These are phyloP conservation scores for Oscarella lobularis DNA, from an alignment of 37 sponge, comb jelly and placozoan species.

Conservation along the genomic window DNA sequence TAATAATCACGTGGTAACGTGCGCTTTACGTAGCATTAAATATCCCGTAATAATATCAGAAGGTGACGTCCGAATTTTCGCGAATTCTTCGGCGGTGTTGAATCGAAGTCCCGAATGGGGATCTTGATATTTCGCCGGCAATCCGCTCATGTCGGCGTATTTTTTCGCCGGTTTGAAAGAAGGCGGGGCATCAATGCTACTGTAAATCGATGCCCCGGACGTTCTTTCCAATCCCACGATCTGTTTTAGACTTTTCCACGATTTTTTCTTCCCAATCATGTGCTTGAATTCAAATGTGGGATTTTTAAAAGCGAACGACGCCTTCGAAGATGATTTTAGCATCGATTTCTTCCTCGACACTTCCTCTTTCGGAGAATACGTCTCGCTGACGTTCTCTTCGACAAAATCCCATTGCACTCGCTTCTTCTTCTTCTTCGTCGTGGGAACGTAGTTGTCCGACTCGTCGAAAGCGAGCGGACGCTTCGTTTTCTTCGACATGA, in stretches of 20 bases:
- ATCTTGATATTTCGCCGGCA: slow-evolving; percentile 68
- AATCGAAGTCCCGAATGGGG: slow-evolving; percentile 46
- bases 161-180: slow-evolving; percentile 63
- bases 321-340: background rate
- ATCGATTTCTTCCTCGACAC: background rate
- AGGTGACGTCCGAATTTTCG: slow-evolving; percentile 36
- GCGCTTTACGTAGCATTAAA: slow-evolving; percentile 44
- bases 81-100: slow-evolving; percentile 45
- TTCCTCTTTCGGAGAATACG: background rate
- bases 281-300: background rate
- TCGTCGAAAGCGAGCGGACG: too few species aligned
- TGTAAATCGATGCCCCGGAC: slow-evolving; percentile 39
- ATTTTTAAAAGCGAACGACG: background rate
- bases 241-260: slow-evolving; percentile 71
- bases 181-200: slow-evolving; percentile 73
- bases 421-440: background rate
- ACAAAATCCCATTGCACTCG: background rate
- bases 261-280: background rate
- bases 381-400: background rate
- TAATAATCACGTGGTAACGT: too few species aligned
- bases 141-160: slow-evolving; percentile 63
- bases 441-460: too few species aligned
- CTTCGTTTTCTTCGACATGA: too few species aligned
- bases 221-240: slow-evolving; percentile 32
- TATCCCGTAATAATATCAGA: slow-evolving; percentile 55